A percentile compares a stretch with the other conserved stretches of the same genome.
These are phyloP conservation scores for Spodoptera exigua DNA, from an alignment of 2,888 invertebrate genomes.

Conservation along the genomic window DNA sequence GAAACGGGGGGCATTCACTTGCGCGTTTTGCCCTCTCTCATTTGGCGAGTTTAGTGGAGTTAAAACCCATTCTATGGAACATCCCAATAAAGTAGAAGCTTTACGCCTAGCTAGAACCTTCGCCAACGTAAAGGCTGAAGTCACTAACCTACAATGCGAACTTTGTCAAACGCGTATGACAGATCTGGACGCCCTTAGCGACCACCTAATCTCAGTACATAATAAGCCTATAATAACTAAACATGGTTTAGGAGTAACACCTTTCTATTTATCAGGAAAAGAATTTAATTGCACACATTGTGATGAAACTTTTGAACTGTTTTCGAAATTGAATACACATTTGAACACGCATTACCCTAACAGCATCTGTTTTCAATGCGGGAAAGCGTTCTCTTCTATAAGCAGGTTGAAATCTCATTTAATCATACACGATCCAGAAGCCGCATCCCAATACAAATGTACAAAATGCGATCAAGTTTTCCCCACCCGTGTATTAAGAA, in stretches of 20 bases:
- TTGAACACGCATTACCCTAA: constrained; percentile 81
- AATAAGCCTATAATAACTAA: constrained; percentile 70
- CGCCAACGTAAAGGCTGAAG: constrained; percentile 77
- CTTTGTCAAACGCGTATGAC: constrained; percentile 67
- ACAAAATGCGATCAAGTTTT: constrained; percentile 74
- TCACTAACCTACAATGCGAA: constrained; percentile 74
- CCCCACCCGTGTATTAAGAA: constrained; percentile 65
- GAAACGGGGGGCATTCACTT: constrained; percentile 77
- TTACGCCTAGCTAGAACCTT: constrained; percentile 66
- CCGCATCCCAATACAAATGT: constrained; percentile 67
- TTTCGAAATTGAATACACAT: constrained; percentile 78
- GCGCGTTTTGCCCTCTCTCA: constrained; percentile 75
- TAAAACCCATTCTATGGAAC: constrained; percentile 70
- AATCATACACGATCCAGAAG: constrained; percentile 65
- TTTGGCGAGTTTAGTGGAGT: constrained; percentile 76
- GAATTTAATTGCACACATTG: constrained; percentile 74
- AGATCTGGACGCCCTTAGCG: constrained; percentile 69
- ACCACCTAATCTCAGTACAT: constrained; percentile 74
- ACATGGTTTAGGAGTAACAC: constrained; percentile 74
- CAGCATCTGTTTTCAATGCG: constrained; percentile 81
- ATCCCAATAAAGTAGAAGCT: constrained; percentile 72
- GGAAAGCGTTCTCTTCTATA: constrained; percentile 76
- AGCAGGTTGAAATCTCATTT: constrained; percentile 77
- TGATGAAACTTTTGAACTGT: constrained; percentile 72
- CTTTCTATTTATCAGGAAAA: constrained; percentile 70